Conservation (phyloP, 1,140 invertebrate species). For the Glossosoma conforme region DNA sequence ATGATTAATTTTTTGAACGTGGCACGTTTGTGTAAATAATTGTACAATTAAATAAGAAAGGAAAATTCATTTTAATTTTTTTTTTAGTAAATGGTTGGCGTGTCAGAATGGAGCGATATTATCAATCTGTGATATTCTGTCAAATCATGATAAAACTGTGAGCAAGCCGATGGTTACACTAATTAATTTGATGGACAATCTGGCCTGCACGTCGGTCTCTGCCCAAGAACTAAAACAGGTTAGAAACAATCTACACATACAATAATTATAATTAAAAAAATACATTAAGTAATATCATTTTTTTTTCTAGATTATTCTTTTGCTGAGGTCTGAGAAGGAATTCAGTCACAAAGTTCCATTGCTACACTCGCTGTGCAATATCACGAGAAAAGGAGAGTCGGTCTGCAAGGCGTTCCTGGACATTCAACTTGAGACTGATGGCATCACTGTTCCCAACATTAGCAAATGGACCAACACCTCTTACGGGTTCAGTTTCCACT, state of each 20-base stretch:
- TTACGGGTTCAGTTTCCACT: slow-evolving; percentile 58
- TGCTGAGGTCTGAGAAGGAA: slow-evolving; percentile 26
- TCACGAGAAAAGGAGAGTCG: slow-evolving; percentile 32
- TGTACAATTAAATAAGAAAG: not conserved
- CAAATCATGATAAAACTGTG: slow-evolving; percentile 32
- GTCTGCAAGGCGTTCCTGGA: slow-evolving; percentile 44
- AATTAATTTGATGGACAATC: slow-evolving; percentile 53
- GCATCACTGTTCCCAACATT: slow-evolving; percentile 50
- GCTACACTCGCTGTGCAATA: slow-evolving; percentile 26
- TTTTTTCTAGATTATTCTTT: slow-evolving; percentile 27
- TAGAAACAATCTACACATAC: slow-evolving; percentile 40
- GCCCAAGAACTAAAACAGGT: slow-evolving; percentile 54
- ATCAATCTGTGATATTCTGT: slow-evolving; percentile 40
- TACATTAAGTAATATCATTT: not conserved
- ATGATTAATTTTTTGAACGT: not conserved
- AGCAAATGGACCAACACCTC: slow-evolving; percentile 53
- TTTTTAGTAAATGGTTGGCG: slow-evolving; percentile 41
- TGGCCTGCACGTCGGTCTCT: slow-evolving; percentile 55
- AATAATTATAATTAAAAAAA: slow-evolving; percentile 8
- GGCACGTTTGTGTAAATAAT: not conserved
- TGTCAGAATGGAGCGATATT: slow-evolving; percentile 42
- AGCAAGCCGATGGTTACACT: slow-evolving; percentile 45
- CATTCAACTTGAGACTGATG: slow-evolving; percentile 49
- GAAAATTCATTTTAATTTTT: slow-evolving; percentile 13
- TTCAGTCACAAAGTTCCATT: slow-evolving; percentile 26